Evolutionary conservation across 2,888 invertebrate species (phyloP), one percentile per base, ranked within the genome.

Genomic region (Spicauda simplicius): DNA sequence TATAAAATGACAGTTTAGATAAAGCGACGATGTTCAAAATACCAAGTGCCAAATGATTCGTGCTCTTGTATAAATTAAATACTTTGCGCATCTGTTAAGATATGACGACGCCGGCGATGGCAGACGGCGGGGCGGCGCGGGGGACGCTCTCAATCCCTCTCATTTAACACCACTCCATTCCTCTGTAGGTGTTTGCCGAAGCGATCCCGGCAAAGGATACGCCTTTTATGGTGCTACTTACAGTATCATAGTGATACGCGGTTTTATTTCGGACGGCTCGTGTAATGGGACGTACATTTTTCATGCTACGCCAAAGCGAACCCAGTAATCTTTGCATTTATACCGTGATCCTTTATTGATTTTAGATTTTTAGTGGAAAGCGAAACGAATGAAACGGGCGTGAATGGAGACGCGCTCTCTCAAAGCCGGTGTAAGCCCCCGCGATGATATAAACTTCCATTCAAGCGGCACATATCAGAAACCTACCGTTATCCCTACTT

Each of bases 171-270:
- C 85, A 88, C 88, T 91, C 84, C 88, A 85, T 85, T 88, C 83
- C 86, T 88, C 89, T 90, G 91, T 88, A 92, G 92, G 90, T 93
- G 91, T 93, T 92, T 93, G 91, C 91, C 88, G 89, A 91, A 93
- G 90, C 92, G 93, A 92, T 93, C 89, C 80, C 83, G 82, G 80
- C 83, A 79, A 82, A 86, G 84, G 87, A 91, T 91, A 88, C 85
- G 85, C 84, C 93, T 86, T 92, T 93, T 91, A 93, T 91, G 88
- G 90, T 86, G 69, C 77, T 76, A 90, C 90, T 92, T 90, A 91
- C 86, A 84, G 85, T 83, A 89, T 91, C 91, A 91, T 91, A 93
- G 92, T 92, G 93, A 93, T 89, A 90, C 90, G 92, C 90, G 90
- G 89, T 92, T 93, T 93, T 92, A 92, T 93, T 91, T 92, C 85